Conservation (phyloP, 2,888 invertebrate species). For the Seladonia tumulorum region DNA sequence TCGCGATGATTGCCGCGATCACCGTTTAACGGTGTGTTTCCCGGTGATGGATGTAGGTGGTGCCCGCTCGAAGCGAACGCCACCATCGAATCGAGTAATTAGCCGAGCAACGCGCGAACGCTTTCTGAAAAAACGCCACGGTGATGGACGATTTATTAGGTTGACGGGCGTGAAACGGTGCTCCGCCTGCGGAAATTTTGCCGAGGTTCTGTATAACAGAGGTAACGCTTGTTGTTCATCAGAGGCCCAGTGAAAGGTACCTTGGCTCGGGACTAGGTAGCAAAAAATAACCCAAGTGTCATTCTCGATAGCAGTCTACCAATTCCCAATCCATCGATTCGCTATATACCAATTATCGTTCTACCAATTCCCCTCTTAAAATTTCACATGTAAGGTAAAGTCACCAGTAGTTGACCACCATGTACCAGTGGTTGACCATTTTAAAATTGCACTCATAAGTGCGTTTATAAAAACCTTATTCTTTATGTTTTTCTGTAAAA, state of each 20-base stretch:
- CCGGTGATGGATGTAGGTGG: conserved; percentile 31
- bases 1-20: conserved; percentile 34
- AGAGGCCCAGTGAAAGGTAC: neutral
- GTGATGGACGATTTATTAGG: neutral
- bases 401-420: too few species aligned
- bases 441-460: too few species aligned
- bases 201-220: neutral
- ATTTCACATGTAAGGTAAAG: too few species aligned
- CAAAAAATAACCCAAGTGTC: neutral
- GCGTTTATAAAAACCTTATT: too few species aligned
- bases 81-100: conserved; percentile 16
- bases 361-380: neutral
- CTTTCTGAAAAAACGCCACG: neutral
- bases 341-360: neutral
- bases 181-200: neutral
- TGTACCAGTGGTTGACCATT: too few species aligned
- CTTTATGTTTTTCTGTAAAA: too few species aligned
- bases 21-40: conserved; percentile 15
- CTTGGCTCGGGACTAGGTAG: neutral
- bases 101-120: conserved; percentile 2
- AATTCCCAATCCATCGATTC: neutral
- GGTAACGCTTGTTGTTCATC: neutral
- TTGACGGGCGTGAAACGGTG: neutral
- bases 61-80: neutral
- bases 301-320: neutral